Evolutionary conservation across 2,888 invertebrate species (phyloP).

Genomic region (Amphipyra berbera): DNA sequence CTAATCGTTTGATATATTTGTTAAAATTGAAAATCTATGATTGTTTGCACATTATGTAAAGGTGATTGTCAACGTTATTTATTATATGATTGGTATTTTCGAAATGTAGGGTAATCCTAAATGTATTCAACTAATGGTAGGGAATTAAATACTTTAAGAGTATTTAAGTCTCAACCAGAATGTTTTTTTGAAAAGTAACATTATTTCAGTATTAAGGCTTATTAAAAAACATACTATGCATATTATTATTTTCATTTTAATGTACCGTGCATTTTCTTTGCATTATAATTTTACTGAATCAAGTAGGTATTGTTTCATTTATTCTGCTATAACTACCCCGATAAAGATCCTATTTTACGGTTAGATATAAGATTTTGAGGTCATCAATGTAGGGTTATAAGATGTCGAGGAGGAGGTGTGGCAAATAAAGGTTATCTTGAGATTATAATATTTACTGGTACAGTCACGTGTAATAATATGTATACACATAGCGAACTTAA

Average conservation of each 20-base stretch:
- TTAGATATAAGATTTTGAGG: too few relatives aligned
- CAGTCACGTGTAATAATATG: too few relatives aligned
- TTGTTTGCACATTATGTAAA: too few relatives aligned
- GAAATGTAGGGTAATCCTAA: not conserved
- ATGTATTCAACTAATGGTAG: not conserved
- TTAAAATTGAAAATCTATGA: too few relatives aligned
- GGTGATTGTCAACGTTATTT: too few relatives aligned
- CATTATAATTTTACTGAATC: constrained; percentile 19
- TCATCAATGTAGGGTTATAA: too few relatives aligned
- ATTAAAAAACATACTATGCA: constrained; percentile 6
- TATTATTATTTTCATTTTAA: constrained; percentile 28
- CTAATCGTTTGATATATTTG: too few relatives aligned
- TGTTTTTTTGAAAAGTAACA: constrained; percentile 15
- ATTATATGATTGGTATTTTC: not conserved
- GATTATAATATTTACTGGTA: too few relatives aligned
- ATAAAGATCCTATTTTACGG: not conserved
- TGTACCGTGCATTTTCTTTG: constrained; percentile 22
- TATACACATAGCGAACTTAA: too few relatives aligned
- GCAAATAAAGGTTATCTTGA: too few relatives aligned
- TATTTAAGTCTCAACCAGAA: constrained; percentile 8
- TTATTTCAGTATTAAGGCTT: constrained; percentile 45
- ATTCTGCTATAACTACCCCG: not conserved
- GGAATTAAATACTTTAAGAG: not conserved
- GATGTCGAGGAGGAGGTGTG: too few relatives aligned
- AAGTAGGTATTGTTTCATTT: constrained; percentile 15